A percentile compares a stretch with the other conserved stretches of the same genome.
These are phyloP conservation scores for Drosophila burlai DNA, from an alignment of 1,140 invertebrate genomes.

Conservation along the genomic window DNA sequence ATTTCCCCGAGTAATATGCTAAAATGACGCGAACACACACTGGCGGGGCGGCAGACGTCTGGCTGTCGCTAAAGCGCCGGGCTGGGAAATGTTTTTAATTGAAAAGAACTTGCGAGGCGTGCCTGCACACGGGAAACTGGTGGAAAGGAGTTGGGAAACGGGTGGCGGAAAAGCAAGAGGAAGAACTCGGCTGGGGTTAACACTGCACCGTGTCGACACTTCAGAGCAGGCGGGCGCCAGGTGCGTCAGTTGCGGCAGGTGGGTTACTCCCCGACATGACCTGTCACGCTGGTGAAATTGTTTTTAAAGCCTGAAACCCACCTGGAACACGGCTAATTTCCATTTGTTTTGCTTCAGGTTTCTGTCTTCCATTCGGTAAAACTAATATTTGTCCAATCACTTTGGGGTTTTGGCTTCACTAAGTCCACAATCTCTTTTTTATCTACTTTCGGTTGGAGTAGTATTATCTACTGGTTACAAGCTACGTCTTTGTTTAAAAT, in stretches of 20 bases:
- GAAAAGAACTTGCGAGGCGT: slow-evolving; percentile 62
- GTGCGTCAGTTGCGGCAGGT: slow-evolving; percentile 17
- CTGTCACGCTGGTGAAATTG: slow-evolving; percentile 34
- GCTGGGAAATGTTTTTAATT: slow-evolving; percentile 64
- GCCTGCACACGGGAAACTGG: slow-evolving; percentile 31
- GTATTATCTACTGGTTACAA: neutral
- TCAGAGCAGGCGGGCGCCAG: slow-evolving; percentile 2
- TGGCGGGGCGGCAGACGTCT: slow-evolving; percentile 37
- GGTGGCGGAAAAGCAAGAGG: slow-evolving; percentile 1
- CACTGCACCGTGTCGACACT: slow-evolving; percentile 37
- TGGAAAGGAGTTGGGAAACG: neutral
- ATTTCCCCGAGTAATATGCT: slow-evolving; percentile 62
- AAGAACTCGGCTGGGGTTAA: slow-evolving; percentile 33
- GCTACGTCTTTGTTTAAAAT: neutral
- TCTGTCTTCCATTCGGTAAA: slow-evolving; percentile 1
- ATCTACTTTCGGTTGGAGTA: neutral
- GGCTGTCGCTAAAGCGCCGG: slow-evolving; percentile 43
- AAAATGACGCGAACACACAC: slow-evolving; percentile 55
- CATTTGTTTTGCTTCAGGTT: slow-evolving; percentile 36
- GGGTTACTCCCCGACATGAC: slow-evolving; percentile 19
- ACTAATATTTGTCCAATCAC: slow-evolving; percentile 26
- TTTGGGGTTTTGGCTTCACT: slow-evolving; percentile 7
- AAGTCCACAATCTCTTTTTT: slow-evolving; percentile 9
- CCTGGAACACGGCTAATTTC: slow-evolving; percentile 30
- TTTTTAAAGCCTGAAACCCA: slow-evolving; percentile 38